Percentiles rank a stretch among this genome's conserved stretches.
These are phyloP conservation scores for Camponotus floridanus DNA, from an alignment of 1,140 invertebrate species.

Conservation along the genomic window DNA sequence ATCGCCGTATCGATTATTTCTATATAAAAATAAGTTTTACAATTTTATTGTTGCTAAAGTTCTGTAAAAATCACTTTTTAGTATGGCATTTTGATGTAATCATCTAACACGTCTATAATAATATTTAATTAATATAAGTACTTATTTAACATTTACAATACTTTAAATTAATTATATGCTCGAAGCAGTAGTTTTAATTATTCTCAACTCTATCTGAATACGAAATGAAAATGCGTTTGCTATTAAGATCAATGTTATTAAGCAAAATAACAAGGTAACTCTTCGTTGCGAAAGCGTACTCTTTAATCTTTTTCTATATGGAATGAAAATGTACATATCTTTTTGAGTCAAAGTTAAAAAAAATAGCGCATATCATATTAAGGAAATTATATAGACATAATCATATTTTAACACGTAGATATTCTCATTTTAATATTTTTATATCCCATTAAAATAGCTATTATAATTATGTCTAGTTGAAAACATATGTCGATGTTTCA, in stretches of 20 bases:
- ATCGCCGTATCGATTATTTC: neutral
- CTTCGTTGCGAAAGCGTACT: neutral
- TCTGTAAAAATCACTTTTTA: neutral
- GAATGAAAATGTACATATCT: neutral
- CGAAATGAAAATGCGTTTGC: neutral
- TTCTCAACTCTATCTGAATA: neutral
- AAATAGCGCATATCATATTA: neutral
- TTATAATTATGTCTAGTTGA: neutral
- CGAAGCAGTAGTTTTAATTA: neutral
- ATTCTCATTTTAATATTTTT: no score
- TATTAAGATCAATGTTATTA: slow-evolving; percentile 8
- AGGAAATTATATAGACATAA: neutral
- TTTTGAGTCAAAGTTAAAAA: neutral
- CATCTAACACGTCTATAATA: neutral
- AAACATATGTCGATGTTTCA: neutral
- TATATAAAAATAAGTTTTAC: neutral
- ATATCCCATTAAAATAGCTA: neutral
- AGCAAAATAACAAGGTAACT: neutral
- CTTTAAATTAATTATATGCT: neutral
- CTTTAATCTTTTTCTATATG: neutral
- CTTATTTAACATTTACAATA: neutral
- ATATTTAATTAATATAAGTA: neutral
- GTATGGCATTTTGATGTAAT: neutral
- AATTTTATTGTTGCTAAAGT: neutral
- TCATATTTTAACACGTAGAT: neutral